These are phyloP conservation scores for Zygogramma bicolorata DNA, from an alignment of 2,888 invertebrate genomes.

Conservation along the genomic window DNA sequence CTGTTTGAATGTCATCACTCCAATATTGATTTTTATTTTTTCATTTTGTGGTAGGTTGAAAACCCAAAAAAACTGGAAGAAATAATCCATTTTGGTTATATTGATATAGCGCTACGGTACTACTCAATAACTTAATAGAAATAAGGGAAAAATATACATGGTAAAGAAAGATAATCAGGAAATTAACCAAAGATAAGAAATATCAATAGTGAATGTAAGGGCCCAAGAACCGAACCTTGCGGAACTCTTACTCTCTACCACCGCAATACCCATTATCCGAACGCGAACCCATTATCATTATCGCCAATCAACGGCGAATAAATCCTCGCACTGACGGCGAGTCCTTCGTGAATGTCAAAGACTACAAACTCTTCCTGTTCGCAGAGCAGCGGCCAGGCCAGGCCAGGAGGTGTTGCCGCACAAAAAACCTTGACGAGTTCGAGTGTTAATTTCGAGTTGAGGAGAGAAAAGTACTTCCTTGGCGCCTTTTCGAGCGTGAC, in stretches of 20 bases:
- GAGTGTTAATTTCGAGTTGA: slow-evolving; percentile 45
- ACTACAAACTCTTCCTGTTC: slow-evolving; percentile 48
- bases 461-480: slow-evolving; percentile 51
- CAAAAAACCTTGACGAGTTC: slow-evolving; percentile 47
- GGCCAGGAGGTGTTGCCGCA: slow-evolving; percentile 9
- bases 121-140: too few relatives aligned
- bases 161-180: too few relatives aligned
- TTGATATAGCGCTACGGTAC: too few relatives aligned
- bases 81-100: too few relatives aligned
- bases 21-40: too few relatives aligned
- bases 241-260: neutral
- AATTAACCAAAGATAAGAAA: too few relatives aligned
- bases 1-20: too few relatives aligned
- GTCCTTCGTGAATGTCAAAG: slow-evolving; percentile 50
- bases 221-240: too few relatives aligned
- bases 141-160: too few relatives aligned
- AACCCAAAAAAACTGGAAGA: too few relatives aligned
- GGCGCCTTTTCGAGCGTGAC: slow-evolving; percentile 53
- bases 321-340: neutral
- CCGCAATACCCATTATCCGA: neutral
- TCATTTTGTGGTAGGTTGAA: too few relatives aligned
- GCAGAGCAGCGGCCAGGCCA: slow-evolving; percentile 27
- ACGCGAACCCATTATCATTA: neutral
- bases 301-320: neutral
- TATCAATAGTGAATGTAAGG: too few relatives aligned